A percentile compares a stretch with the other conserved stretches of the same genome.
phyloP scores from a whole-genome alignment of 2,888 invertebrate genomes.

The Lasioglossum morio region DNA sequence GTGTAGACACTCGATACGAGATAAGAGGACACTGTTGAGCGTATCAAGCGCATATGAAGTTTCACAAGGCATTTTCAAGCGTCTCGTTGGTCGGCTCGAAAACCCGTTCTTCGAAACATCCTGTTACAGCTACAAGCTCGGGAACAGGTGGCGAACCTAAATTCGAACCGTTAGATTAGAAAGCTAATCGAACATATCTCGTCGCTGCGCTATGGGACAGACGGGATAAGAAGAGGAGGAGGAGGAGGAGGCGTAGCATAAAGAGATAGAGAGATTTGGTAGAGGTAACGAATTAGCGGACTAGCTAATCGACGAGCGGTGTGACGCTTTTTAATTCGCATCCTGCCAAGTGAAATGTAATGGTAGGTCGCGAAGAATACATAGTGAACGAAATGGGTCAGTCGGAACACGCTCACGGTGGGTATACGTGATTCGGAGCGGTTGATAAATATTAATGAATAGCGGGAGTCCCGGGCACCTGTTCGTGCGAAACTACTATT shows the following conservation, averaged over 20 bases:
- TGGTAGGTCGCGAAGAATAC: constrained; percentile 7
- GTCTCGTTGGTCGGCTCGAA: neutral
- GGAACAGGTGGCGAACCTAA: constrained; percentile 65
- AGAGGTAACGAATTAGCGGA: constrained; percentile 6
- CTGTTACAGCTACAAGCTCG: constrained; percentile 42
- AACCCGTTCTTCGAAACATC: constrained; percentile 52
- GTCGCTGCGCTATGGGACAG: neutral
- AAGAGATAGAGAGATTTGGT: neutral
- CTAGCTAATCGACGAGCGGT: constrained; percentile 24
- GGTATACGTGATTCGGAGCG: constrained; percentile 2
- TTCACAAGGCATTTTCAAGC: constrained; percentile 1
- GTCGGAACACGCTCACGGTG: constrained; percentile 11
- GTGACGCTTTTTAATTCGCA: constrained; percentile 8
- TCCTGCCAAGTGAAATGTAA: constrained; percentile 9
- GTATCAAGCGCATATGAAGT: constrained; percentile 16
- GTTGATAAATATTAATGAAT: constrained; percentile 54
- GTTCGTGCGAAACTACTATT: constrained; percentile 30
- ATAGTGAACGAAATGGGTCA: constrained; percentile 22
- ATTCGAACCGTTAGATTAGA: constrained; percentile 56
- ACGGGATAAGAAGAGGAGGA: neutral
- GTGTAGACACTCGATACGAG: neutral
- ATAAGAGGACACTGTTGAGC: constrained; percentile 7
- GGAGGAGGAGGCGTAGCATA: neutral
- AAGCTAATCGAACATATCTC: constrained; percentile 49
- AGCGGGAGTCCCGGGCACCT: constrained; percentile 28